A percentile compares a stretch with the other conserved stretches of the same genome.
Evolutionary conservation across 2,113 vertebrate genomes (phyloP).

Genomic region (Pachyramphus minor): DNA sequence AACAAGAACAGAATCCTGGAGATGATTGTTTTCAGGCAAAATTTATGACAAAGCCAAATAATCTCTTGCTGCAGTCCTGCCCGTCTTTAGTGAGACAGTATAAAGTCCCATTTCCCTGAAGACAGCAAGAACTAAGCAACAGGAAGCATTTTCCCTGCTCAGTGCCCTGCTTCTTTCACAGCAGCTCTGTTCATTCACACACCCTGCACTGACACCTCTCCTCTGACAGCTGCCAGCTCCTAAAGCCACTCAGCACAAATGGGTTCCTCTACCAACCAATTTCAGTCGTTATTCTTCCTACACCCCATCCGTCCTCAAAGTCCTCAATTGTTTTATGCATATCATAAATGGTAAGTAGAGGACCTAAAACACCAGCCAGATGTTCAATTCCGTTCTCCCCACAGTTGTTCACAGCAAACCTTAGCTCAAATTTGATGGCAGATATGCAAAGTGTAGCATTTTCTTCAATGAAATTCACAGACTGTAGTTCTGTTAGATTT

Average conservation of each 20-base stretch:
- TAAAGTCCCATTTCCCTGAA: background rate
- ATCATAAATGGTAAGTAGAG: background rate
- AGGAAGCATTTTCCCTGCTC: background rate
- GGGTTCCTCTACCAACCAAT: background rate
- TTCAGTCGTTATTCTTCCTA: background rate
- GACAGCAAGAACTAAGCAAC: background rate
- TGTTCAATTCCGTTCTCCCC: background rate
- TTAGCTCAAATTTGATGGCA: background rate
- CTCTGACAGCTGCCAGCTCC: background rate
- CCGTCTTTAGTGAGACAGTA: background rate
- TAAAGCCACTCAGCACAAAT: background rate
- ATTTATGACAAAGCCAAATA: background rate
- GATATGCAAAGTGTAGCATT: background rate
- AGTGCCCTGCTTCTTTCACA: fast-evolving
- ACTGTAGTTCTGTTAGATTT: background rate
- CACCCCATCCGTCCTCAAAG: background rate
- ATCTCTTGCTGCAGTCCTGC: background rate
- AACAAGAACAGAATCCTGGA: background rate
- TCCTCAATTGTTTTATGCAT: background rate
- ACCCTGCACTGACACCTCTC: background rate
- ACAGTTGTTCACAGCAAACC: background rate
- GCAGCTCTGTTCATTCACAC: background rate
- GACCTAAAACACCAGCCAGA: background rate
- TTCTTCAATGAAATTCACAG: background rate
- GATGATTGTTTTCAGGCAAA: background rate